Evolutionary conservation across 2,888 invertebrate genomes (phyloP), one percentile per base, ranked within the genome.

Genomic region (Carabus problematicus): DNA sequence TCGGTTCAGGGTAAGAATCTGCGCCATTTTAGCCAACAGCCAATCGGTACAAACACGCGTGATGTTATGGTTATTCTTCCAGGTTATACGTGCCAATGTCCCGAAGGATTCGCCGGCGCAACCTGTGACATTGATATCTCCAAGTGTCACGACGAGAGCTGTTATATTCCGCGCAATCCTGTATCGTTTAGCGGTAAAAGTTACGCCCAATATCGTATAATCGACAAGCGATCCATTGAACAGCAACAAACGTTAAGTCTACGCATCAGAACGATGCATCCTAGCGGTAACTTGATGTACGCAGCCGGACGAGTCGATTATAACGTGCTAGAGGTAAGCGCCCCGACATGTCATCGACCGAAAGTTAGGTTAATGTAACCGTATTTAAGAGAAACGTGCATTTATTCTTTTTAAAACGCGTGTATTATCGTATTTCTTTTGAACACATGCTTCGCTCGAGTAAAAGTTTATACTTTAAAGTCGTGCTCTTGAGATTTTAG

Each of bases 301-400:
- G 92, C 92, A 6, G 88, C 91, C 62, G 97, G 97, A 0, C 90
- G 90, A 77, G 88, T 94, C 55, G 97, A 98, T 80, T 95, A 93
- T 81, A 94, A 94, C 75, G 88, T 93, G 73, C 84, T 98, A 68
- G 96, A 97, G 86, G 88, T 91, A 76, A 75, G 75, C 64, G 29
- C 43, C 64, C 16, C 14, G n/a, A 74, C 18, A 8, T 12, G 18
- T 47, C 12, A 14, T 8, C 1, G 16, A 11, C 8, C 47, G 11
- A 12, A 29, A 29, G 29, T 29, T 29, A 29, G 29, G 29, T 29
- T 29, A 29, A 3, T 29, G 29, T 29, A 29, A 29, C 29, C 29
- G 29, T 29, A 29, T 29, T 29, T 29, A 29, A 29, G 3, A 6
- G 29, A 29, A 29, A 29, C 2, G 2, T 29, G 3, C 2, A 29